Base-by-base conservation (phyloP, 2,888 invertebrate genomes). In the Salticus scenicus region DNA sequence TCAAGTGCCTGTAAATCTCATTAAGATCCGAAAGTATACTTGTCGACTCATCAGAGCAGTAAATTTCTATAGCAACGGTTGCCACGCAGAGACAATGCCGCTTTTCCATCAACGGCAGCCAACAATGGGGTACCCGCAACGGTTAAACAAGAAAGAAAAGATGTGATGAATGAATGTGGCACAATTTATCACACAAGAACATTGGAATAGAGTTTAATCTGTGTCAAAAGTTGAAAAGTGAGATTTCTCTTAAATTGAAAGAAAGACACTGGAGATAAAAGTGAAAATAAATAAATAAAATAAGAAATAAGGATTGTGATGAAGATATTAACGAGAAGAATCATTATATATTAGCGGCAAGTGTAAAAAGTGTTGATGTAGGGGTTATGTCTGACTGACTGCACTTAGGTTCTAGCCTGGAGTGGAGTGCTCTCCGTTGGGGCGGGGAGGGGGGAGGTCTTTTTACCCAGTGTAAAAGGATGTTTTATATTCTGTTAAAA, bases 11-110 rank as follows among this genome's bases (percentile, higher is more conserved):
- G 57, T 24, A 57, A 57, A 24, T 57, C 24, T 24, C 20, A 57
- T 24, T 24, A 57, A 24, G 12, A 24, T 69, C 67, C 76, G 28
- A 82, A 57, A 80, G 31, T 33, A n/a, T n/a, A 41, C 70, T 41
- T 71, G 70, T 71, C 63, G 28, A 74, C 20, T 20, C 82, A 63
- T 20, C 63, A 57, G 70, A 82, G 70, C 82, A 75, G 57, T 76
- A 76, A 75, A 82, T 82, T 76, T 31, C 82, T 63, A 82, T 76
- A 75, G 47, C 75, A 76, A 82, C 82, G 82, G 75, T 75, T 75
- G 82, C 63, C 42, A 74, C 2, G 57, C 4, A 24, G 17, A 57
- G 57, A 57, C 24, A 57, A 37, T 57, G 57, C 47, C 47, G 17
- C 47, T 17, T 47, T 47, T 47, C 47, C 47, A 47, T 47, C 47